Conservation (phyloP, 2,113 vertebrate species). For the Bos taurus region DNA sequence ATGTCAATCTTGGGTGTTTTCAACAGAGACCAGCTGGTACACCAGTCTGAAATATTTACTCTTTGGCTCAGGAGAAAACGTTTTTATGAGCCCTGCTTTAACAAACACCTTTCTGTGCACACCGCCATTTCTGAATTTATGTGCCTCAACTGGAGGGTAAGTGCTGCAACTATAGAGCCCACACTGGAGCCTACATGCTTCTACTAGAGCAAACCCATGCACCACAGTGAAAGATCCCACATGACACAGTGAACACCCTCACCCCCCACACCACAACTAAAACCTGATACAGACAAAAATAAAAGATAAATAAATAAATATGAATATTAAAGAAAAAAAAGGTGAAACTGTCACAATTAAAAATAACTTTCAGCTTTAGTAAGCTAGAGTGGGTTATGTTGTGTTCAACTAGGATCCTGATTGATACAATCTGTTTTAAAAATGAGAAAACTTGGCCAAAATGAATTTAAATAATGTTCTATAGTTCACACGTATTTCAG, state of each 20-base stretch:
- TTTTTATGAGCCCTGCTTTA: neutral
- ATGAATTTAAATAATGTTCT: neutral
- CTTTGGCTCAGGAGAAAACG: neutral
- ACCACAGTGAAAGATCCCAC: neutral
- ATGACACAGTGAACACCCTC: neutral
- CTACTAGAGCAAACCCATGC: neutral
- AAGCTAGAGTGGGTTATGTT: neutral
- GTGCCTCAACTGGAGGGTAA: neutral
- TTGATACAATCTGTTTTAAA: neutral
- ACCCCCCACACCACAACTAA: fast-evolving
- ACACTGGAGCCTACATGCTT: neutral
- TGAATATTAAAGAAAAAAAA: neutral
- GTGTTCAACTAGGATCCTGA: neutral
- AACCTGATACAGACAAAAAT: neutral
- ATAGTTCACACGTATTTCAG: neutral
- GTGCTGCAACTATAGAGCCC: neutral
- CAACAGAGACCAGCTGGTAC: neutral
- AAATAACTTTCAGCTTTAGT: neutral
- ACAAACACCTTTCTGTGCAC: neutral
- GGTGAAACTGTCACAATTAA: neutral
- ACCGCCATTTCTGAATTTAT: neutral
- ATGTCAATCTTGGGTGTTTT: neutral
- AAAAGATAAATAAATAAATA: neutral
- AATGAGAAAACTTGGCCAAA: neutral
- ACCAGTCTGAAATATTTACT: neutral